phyloP scores from a whole-genome alignment of 2,888 invertebrate species.

The Drosophila anomalipes region DNA sequence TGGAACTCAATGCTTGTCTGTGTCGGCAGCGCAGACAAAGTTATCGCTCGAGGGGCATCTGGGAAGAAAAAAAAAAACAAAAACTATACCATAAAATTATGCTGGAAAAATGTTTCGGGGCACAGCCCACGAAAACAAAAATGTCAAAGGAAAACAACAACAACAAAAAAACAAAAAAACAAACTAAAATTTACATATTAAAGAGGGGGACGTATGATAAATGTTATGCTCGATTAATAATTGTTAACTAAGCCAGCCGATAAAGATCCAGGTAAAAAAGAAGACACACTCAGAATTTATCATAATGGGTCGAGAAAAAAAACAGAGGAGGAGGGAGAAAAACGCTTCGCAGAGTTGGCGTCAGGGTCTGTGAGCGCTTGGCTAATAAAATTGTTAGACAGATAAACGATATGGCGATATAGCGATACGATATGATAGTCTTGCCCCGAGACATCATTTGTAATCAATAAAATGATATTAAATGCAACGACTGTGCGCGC shows the following conservation, averaged over 20 bases:
- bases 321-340: background rate
- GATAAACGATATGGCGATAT: conserved; percentile 63
- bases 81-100: conserved; percentile 49
- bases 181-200: conserved; percentile 64
- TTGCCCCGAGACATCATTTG: conserved; percentile 72
- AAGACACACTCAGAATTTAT: conserved; percentile 36
- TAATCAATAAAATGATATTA: conserved; percentile 77
- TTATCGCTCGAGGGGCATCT: conserved; percentile 59
- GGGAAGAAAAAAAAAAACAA: conserved; percentile 1
- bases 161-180: conserved; percentile 9
- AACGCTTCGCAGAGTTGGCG: conserved; percentile 36
- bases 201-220: conserved; percentile 60
- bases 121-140: conserved; percentile 45
- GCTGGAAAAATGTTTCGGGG: conserved; percentile 46
- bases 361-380: conserved; percentile 28
- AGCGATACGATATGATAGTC: conserved; percentile 55
- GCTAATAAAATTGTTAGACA: conserved; percentile 79
- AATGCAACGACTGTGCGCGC: conserved; percentile 53
- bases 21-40: conserved; percentile 62
- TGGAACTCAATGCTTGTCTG: conserved; percentile 38
- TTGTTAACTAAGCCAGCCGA: conserved; percentile 77
- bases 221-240: conserved; percentile 81
- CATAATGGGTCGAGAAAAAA: conserved; percentile 33
- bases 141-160: conserved; percentile 33
- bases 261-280: conserved; percentile 56